phyloP scores from a whole-genome alignment of 2,888 invertebrate species.

The Lymantria dispar region DNA sequence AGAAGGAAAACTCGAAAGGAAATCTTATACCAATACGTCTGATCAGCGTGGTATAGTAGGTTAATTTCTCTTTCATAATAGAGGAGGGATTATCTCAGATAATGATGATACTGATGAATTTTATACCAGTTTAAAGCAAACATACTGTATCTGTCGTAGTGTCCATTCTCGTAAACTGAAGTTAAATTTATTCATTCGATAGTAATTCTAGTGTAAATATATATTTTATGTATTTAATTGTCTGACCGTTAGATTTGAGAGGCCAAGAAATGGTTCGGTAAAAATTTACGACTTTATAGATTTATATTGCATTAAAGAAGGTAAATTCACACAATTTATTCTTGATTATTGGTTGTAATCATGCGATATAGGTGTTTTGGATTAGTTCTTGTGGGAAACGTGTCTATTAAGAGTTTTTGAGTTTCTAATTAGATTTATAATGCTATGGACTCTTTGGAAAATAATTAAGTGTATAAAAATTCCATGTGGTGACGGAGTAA shows the following conservation, averaged over 20 bases:
- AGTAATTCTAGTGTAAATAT: constrained; percentile 31
- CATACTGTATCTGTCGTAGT: constrained; percentile 7
- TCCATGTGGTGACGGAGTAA: too few relatives aligned
- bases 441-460: too few relatives aligned
- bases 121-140: constrained; percentile 5
- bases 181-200: constrained; percentile 36
- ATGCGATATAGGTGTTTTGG: not conserved
- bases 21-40: too few relatives aligned
- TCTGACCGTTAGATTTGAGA: constrained; percentile 24
- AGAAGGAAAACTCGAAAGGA: too few relatives aligned
- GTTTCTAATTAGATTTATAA: not conserved
- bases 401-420: not conserved
- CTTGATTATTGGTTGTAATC: constrained; percentile 5
- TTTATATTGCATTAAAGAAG: constrained; percentile 6
- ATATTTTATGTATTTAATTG: constrained; percentile 39
- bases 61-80: too few relatives aligned
- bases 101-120: too few relatives aligned
- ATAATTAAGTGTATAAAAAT: too few relatives aligned
- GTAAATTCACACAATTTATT: constrained; percentile 15
- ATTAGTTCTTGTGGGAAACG: not conserved
- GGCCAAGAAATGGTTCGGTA: constrained; percentile 16
- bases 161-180: constrained; percentile 30
- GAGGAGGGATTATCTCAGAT: too few relatives aligned
- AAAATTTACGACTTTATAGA: constrained; percentile 18
- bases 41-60: too few relatives aligned